Evolutionary conservation across 2,888 invertebrate species (phyloP), one percentile per base, ranked within the genome.

Genomic region (Micoletzkya japonica): DNA sequence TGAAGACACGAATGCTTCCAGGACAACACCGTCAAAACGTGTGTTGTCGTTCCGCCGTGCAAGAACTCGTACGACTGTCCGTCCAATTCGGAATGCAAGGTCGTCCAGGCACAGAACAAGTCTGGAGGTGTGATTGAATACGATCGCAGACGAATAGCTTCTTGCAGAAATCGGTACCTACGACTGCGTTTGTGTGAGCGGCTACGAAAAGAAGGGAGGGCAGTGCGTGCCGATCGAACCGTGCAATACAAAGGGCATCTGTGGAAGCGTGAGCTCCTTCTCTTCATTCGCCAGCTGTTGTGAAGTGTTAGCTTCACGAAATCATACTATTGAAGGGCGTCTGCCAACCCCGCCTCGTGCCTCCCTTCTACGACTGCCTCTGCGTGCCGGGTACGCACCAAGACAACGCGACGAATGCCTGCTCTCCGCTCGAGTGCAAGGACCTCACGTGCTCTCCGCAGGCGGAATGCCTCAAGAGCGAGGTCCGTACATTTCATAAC

Each of bases 281-380:
- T n/a, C n/a, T n/a, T n/a, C n/a, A n/a, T n/a, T 44, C 10, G 44
- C 10, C 14, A 10, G 10, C 10, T 52, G 24, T 49, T 49, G 4
- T n/a, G 24, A 52, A 26, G 20, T 17, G 20, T 7, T 4, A 14
- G 10, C 24, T 2, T 26, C 37, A 6, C 26, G 20, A 2, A 28
- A 28, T 6, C 26, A 61, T 61, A 24, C 20, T n/a, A 32, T 2
- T 28, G 1, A 2, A 67, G 67, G 67, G 67, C 37, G 57, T 67
- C 0, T 67, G 67, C 67, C n/a, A 39, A n/a, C 57, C 56, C 4
- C 28, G 26, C n/a, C 57, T 67, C 10, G 7, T 57, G 37, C 56
- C 58, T 58, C 69, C 69, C 30, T 69, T 69, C 69, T 69, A 58
- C 50, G 36, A 58, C 36, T 69, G 69, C 44, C 20, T 24, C 3